Evolutionary conservation across 2,888 invertebrate genomes (phyloP), one percentile per base, ranked within the genome.

Genomic region (Syrphus vitripennis): DNA sequence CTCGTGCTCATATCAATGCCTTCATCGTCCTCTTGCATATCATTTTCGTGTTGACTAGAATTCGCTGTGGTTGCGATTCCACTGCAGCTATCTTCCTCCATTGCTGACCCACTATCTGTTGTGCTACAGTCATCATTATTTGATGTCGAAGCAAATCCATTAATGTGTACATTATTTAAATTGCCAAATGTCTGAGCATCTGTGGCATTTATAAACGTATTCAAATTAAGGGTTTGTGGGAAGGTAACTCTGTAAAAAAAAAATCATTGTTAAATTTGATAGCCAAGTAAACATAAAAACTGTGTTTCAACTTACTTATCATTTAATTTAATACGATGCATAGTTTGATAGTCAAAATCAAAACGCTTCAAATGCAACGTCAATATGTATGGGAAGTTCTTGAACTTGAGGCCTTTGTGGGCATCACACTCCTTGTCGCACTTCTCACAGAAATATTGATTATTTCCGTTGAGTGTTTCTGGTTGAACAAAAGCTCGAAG

Each of bases 371-470:
- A 93, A 91, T 97, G 97, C 88, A 98, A 93, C 0, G 97, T 97
- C 59, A 98, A 93, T 83, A 98, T 93, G 91, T 98, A 97, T 0
- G 98, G 97, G 91, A 98, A 97, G 88, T 95, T 95, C 21, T 95
- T 95, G 91, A 98, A 97, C 91, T 97, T 97, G 65, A 98, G 93
- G 45, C 98, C 97, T 93, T 98, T 98, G 90, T 97, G 97, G 16
- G 97, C 97, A 91, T 97, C 95, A 90, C 97, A 97, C 90, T 97
- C 97, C 91, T 96, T 96, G 89, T 96, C 94, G 92, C 98, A 98
- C 88, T 95, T 95, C 89, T 97, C 97, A 92, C 98, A 98, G 90
- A 95, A 94, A 92, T 98, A 98, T 92, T 97, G 97, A 93, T 98
- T 97, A 89, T 95, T 95, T 9, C 93, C 97, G 83, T 97, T 96